Evolutionary conservation across 2,113 vertebrate species (phyloP).

Genomic region (Hippocampus mohnikei): DNA sequence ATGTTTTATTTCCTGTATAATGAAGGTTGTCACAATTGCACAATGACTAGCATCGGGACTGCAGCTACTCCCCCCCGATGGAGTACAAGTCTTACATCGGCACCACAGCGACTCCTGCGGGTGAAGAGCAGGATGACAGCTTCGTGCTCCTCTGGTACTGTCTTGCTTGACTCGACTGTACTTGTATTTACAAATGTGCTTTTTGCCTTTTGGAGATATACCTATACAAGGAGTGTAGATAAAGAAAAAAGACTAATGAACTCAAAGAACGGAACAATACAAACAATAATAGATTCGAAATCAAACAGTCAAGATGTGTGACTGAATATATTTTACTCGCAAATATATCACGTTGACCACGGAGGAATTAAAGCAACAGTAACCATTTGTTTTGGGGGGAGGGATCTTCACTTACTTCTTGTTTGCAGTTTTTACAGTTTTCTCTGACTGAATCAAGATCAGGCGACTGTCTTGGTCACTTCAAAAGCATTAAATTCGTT

Average conservation of each 20-base stretch:
- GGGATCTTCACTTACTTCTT: neutral
- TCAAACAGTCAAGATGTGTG: neutral
- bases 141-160: neutral
- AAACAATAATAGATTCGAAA: neutral
- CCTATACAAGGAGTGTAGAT: neutral
- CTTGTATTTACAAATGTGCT: conserved; percentile 21
- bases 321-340: neutral
- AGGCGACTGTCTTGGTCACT: no score
- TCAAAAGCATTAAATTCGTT: no score
- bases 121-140: conserved; percentile 1
- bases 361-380: neutral
- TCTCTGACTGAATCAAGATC: neutral
- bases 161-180: conserved; percentile 5
- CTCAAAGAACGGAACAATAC: neutral
- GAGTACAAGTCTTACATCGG: conserved; percentile 4
- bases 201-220: neutral
- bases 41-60: conserved; percentile 28
- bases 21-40: conserved; percentile 42
- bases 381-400: neutral
- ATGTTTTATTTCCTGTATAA: conserved; percentile 35
- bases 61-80: conserved; percentile 9
- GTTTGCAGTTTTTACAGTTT: neutral
- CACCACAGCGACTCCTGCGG: conserved; percentile 64
- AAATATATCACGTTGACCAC: neutral
- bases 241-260: conserved; percentile 1